Percentiles rank a stretch among this genome's conserved stretches.
phyloP scores from a whole-genome alignment of 2,113 vertebrate genomes.

The Datnioides undecimradiatus region DNA sequence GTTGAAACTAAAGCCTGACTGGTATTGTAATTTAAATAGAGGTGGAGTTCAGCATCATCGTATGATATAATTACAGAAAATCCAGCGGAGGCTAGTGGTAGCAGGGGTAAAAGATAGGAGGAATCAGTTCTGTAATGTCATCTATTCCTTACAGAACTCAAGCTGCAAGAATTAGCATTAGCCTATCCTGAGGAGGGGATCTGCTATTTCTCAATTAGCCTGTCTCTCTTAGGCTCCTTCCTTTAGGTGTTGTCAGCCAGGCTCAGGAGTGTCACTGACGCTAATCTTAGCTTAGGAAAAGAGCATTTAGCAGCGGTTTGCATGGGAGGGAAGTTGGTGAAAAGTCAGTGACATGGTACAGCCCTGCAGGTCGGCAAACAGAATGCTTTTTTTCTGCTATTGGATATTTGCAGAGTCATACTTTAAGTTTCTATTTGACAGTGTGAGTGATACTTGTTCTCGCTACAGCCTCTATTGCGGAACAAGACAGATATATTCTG shows the following conservation, averaged over 20 bases:
- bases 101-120: neutral
- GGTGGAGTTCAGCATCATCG: slow-evolving; percentile 21
- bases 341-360: slow-evolving; percentile 24
- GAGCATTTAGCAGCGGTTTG: slow-evolving; percentile 39
- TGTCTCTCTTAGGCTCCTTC: slow-evolving; percentile 11
- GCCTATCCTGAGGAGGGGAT: slow-evolving; percentile 52
- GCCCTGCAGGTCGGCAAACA: slow-evolving; percentile 16
- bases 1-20: slow-evolving; percentile 16
- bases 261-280: slow-evolving; percentile 60
- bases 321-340: slow-evolving; percentile 32
- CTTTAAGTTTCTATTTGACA: neutral
- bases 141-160: slow-evolving; percentile 19
- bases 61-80: slow-evolving; percentile 31
- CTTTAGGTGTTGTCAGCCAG: slow-evolving; percentile 57
- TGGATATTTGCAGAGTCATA: neutral
- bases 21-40: slow-evolving; percentile 30
- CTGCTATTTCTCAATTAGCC: slow-evolving; percentile 58
- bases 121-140: slow-evolving; percentile 15
- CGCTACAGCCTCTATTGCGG: neutral
- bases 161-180: slow-evolving; percentile 53
- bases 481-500: no score
- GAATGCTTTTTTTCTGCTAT: slow-evolving; percentile 1
- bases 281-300: slow-evolving; percentile 68
- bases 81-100: slow-evolving; percentile 16
- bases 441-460: neutral